Conservation (phyloP, 2,113 vertebrate genomes). For the Hypanus sabinus region DNA sequence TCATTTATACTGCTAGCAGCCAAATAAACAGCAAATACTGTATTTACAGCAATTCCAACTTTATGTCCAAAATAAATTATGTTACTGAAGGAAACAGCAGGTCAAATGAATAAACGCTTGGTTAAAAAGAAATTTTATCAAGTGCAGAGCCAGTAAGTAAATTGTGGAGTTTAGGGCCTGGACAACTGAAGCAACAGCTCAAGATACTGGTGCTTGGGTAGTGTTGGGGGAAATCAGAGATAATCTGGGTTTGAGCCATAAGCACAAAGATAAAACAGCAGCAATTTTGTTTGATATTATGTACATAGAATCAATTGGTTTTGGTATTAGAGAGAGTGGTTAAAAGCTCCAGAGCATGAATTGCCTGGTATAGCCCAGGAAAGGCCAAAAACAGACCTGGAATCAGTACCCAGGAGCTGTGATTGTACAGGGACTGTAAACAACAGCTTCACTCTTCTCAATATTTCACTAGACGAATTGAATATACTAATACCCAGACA, state of each 20-base stretch:
- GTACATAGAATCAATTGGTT: too few relatives aligned
- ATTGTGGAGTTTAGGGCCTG: neutral
- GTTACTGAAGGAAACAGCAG: neutral
- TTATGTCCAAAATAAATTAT: neutral
- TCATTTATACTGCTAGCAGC: neutral
- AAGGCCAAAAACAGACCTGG: too few relatives aligned
- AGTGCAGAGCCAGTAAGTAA: neutral
- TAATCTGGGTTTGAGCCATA: neutral
- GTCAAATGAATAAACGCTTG: neutral
- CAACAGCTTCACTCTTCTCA: too few relatives aligned
- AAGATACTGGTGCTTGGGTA: neutral
- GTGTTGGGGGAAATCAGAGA: neutral
- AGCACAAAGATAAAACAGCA: too few relatives aligned
- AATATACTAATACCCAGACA: too few relatives aligned
- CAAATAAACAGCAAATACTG: neutral
- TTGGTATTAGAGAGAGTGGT: too few relatives aligned
- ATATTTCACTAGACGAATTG: too few relatives aligned
- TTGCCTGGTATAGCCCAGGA: too few relatives aligned
- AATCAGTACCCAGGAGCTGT: too few relatives aligned
- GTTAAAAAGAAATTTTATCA: neutral
- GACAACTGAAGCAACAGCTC: neutral
- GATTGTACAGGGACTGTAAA: too few relatives aligned
- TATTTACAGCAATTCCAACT: neutral
- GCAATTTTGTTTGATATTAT: too few relatives aligned
- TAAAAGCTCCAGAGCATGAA: too few relatives aligned